phyloP scores from a whole-genome alignment of 2,113 vertebrate genomes.

The Spilogale gracilis region DNA sequence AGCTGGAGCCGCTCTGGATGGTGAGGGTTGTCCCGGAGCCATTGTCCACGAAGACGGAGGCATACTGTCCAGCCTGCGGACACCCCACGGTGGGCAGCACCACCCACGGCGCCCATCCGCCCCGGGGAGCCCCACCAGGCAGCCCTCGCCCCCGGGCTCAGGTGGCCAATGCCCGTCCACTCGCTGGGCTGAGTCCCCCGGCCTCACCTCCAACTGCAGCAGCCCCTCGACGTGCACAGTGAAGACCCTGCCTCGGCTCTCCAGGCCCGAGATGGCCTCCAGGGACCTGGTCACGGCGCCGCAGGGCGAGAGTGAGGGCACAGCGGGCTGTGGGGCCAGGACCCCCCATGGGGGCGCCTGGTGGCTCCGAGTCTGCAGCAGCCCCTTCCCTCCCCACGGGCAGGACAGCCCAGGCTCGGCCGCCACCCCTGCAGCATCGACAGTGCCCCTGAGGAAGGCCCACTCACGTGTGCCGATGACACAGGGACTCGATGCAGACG shows the following conservation, averaged over 20 bases:
- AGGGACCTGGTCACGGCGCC: constrained; percentile 89
- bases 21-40: constrained; percentile 92
- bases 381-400: background rate
- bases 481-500: constrained; percentile 97
- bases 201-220: constrained; percentile 96
- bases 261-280: constrained; percentile 95
- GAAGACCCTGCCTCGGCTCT: constrained; percentile 96
- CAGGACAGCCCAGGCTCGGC: background rate
- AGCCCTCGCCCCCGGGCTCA: background rate
- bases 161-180: accelerated
- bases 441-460: background rate
- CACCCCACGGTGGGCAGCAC: background rate
- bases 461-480: constrained; percentile 95
- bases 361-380: too few species aligned
- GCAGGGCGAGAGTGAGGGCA: background rate
- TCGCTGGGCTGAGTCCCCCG: accelerated
- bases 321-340: background rate
- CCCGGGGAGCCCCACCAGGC: background rate
- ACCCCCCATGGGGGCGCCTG: background rate
- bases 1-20: constrained; percentile 95
- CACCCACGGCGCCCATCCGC: background rate
- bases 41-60: constrained; percentile 97
- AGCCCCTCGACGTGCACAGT: constrained; percentile 94
- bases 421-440: too few species aligned
- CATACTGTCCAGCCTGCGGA: constrained; percentile 94